Evolutionary conservation across 2,888 invertebrate genomes (phyloP).

Genomic region (Pachydiplax longipennis): DNA sequence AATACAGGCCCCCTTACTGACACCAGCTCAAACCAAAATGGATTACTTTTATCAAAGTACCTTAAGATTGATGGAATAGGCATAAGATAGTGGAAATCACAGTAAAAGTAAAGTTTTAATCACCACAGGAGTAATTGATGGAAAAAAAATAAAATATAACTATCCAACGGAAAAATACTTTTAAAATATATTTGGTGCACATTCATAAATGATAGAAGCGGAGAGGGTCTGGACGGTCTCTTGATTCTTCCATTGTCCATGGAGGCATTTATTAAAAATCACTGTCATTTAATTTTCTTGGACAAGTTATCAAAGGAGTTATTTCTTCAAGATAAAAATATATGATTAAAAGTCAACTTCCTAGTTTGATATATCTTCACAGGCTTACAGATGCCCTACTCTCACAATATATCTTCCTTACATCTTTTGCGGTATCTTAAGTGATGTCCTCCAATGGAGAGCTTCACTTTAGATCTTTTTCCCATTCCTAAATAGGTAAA

Average conservation of each 20-base stretch:
- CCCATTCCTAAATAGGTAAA: neutral
- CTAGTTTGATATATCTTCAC: neutral
- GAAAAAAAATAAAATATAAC: neutral
- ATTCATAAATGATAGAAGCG: neutral
- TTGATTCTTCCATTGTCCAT: neutral
- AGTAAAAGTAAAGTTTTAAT: neutral
- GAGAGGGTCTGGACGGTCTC: slow-evolving; percentile 41
- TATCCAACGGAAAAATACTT: neutral
- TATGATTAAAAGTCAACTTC: slow-evolving; percentile 3
- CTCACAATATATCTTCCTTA: neutral
- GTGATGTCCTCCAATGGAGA: neutral
- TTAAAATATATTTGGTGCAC: neutral
- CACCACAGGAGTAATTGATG: neutral
- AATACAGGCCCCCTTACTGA: neutral
- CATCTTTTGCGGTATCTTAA: neutral
- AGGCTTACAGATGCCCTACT: neutral
- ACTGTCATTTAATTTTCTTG: neutral
- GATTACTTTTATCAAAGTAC: neutral
- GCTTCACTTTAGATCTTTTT: slow-evolving; percentile 8
- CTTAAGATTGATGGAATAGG: neutral
- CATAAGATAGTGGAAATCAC: no score
- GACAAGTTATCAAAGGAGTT: slow-evolving; percentile 18
- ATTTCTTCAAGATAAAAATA: slow-evolving; percentile 29
- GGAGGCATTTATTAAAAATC: slow-evolving; percentile 4
- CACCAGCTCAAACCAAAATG: neutral